Evolutionary conservation across 2,113 vertebrate species (phyloP).

Genomic region (Hiodon alosoides): DNA sequence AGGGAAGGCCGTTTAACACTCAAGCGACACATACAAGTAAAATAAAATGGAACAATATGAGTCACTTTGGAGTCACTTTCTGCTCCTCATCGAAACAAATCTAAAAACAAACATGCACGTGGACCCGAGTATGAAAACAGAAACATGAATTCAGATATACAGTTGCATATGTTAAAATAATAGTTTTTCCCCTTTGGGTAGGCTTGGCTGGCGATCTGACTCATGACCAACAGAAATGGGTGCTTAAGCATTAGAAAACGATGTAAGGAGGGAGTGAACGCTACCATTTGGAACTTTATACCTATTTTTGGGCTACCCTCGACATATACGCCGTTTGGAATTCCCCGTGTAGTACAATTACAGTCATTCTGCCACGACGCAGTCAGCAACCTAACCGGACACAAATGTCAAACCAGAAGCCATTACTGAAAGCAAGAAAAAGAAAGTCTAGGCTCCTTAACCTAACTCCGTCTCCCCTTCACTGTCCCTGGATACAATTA

Average conservation of each 20-base stretch:
- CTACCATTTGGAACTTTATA: neutral
- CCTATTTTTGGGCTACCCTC: neutral
- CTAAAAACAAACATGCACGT: too few relatives aligned
- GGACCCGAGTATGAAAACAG: too few relatives aligned
- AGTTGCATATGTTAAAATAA: too few relatives aligned
- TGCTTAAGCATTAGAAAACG: too few relatives aligned
- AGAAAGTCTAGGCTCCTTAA: neutral
- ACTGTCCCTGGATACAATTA: neutral
- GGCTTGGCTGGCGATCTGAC: too few relatives aligned
- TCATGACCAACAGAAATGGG: too few relatives aligned
- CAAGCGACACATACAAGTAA: neutral
- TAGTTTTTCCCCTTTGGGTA: too few relatives aligned
- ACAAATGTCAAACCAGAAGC: neutral
- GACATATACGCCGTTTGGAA: neutral
- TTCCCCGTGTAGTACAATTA: neutral
- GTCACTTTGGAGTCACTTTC: too few relatives aligned
- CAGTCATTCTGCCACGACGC: neutral
- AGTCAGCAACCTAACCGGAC: neutral
- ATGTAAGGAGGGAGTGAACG: too few relatives aligned
- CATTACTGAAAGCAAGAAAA: neutral
- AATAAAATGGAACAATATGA: neutral
- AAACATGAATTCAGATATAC: too few relatives aligned
- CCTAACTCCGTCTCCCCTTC: neutral
- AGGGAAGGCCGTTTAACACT: neutral
- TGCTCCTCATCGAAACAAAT: too few relatives aligned